Conservation (phyloP, 2,113 vertebrate species). For the Athene cunicularia region DNA sequence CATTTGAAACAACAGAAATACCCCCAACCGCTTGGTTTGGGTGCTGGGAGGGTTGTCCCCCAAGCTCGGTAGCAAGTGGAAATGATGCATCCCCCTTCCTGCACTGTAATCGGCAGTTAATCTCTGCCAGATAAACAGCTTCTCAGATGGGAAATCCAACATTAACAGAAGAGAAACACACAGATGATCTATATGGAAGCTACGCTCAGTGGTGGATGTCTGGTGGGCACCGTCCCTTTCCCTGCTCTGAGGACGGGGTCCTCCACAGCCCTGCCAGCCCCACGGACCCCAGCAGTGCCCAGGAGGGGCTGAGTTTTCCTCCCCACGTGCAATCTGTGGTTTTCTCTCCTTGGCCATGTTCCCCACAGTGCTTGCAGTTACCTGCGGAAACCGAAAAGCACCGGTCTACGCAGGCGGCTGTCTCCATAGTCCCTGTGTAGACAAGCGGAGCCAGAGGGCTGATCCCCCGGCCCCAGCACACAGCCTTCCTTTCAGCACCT, state of each 20-base stretch:
- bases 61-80: not conserved
- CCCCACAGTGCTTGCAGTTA: conserved; percentile 63
- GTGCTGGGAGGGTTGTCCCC: not conserved
- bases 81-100: not conserved
- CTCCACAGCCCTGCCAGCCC: not conserved
- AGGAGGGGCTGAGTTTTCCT: not conserved
- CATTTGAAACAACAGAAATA: not conserved
- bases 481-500: conserved; percentile 89
- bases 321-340: conserved; percentile 47
- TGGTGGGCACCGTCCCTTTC: not conserved
- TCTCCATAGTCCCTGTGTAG: conserved; percentile 73
- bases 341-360: conserved; percentile 5
- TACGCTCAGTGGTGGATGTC: not conserved
- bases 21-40: not conserved
- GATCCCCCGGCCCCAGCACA: conserved; percentile 82
- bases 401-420: conserved; percentile 52
- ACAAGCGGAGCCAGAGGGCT: conserved; percentile 83
- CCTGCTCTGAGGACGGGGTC: fast-evolving
- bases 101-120: not conserved
- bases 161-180: not conserved
- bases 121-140: not conserved
- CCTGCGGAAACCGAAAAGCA: conserved; percentile 75
- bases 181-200: not conserved
- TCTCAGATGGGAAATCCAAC: not conserved
- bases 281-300: not conserved